These are phyloP conservation scores for Nephrotoma flavescens DNA, from an alignment of 2,888 invertebrate genomes.

Conservation along the genomic window DNA sequence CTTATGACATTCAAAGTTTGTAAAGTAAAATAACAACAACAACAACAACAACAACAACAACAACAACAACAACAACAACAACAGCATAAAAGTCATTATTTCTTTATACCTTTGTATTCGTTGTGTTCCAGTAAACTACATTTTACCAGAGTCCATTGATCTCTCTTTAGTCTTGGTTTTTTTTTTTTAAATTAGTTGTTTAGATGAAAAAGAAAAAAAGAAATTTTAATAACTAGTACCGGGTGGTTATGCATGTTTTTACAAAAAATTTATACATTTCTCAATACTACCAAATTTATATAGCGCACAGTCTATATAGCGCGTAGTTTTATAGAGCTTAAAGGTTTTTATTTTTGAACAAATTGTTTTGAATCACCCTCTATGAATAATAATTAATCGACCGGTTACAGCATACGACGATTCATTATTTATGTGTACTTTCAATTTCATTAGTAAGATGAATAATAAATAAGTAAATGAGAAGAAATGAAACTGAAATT, in stretches of 20 bases:
- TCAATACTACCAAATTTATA: no score
- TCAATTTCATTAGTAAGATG: not conserved
- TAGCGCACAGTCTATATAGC: no score
- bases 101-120: not conserved
- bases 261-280: no score
- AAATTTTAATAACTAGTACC: not conserved
- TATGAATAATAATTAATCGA: not conserved
- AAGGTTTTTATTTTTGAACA: no score
- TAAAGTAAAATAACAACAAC: not conserved
- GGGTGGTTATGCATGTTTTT: not conserved
- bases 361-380: not conserved
- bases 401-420: not conserved
- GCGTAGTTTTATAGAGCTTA: no score
- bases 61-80: not conserved
- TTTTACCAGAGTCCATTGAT: not conserved
- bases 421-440: not conserved
- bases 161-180: not conserved
- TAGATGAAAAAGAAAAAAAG: not conserved
- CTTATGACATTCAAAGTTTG: not conserved
- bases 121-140: not conserved
- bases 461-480: not conserved
- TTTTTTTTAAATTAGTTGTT: not conserved
- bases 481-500: not conserved
- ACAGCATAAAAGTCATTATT: not conserved
- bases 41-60: no score